Base-by-base conservation (phyloP, 2,888 invertebrate species). In the Panopea generosa region DNA sequence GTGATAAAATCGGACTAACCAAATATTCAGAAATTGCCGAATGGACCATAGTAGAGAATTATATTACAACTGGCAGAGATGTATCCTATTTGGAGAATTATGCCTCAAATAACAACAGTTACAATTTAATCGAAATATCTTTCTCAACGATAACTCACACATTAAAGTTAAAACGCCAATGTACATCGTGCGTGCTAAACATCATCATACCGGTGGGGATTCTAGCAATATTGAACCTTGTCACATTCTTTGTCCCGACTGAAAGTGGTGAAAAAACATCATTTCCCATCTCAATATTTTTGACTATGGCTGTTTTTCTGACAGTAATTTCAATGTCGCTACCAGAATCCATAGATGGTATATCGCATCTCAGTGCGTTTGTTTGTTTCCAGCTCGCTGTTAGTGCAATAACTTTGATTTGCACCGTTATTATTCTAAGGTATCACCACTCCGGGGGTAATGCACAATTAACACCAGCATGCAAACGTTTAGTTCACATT, bases 341-440 rank as follows among this genome's bases (percentile, higher is more conserved):
- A 29, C 76, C 76, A 6, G 70, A 76, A 62, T 76, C 76, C n/a
- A 59, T 71, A 9, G 71, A 76, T 27, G 70, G 76, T 14, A 40
- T 71, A 3, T 71, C 76, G 9, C 71, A 76, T 26, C 38, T 76
- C 18, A 67, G 76, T 67, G 47, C 43, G 24, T 71, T 61, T 38
- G 76, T 76, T 4, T 59, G 67, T n/a, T 71, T 71, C 33, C 33
- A 33, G 33, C 33, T 33, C 11, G 62, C 66, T 20, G 40, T 76
- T 9, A 57, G 33, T 4, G 47, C 66, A 1, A 18, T 60, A 3
- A 71, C 67, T 6, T 27, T 71, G 3, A 26, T 61, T 1, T 67
- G 45, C 53, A 49, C 71, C 0, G 76, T 71, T 0, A 57, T 68
- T 33, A 33, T 11, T 4, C 33, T 33, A n/a, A n/a, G n/a, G n/a